Conservation (phyloP, 2,113 vertebrate species). For the Gadus chalcogrammus region DNA sequence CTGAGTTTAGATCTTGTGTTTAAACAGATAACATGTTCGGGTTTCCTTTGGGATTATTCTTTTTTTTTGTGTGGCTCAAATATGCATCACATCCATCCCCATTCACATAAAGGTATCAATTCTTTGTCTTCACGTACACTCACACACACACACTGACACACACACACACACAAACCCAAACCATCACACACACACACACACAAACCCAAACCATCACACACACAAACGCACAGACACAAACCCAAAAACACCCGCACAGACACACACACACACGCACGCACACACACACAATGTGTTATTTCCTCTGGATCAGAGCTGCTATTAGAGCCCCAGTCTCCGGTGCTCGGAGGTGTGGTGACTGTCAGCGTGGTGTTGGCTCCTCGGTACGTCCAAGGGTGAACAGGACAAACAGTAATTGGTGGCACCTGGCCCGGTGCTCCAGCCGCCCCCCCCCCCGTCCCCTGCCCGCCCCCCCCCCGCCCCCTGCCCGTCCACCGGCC, state of each 20-base stretch:
- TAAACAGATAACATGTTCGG: too few species aligned
- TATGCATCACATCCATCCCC: too few species aligned
- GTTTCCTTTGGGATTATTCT: too few species aligned
- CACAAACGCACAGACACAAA: neutral
- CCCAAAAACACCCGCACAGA: neutral
- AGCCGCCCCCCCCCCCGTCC: constrained; percentile 53
- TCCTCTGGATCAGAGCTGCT: constrained; percentile 35
- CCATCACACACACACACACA: neutral
- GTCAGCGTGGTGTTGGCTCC: constrained; percentile 39
- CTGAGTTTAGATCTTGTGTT: too few species aligned
- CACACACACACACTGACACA: too few species aligned
- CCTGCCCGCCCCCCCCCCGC: constrained; percentile 48
- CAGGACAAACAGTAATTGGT: constrained; percentile 70
- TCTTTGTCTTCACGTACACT: too few species aligned
- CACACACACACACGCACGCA: neutral
- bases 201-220: neutral
- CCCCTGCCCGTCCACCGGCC: constrained; percentile 37
- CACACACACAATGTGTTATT: too few species aligned
- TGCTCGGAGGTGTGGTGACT: constrained; percentile 44
- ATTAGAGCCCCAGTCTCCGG: neutral
- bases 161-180: too few species aligned
- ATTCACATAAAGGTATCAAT: too few species aligned
- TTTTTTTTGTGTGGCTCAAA: too few species aligned
- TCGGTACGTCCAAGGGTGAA: constrained; percentile 59
- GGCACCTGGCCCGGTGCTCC: constrained; percentile 41